A percentile compares a stretch with the other conserved stretches of the same genome.
phyloP scores from a whole-genome alignment of 2,113 vertebrate genomes.

The Clupea harengus region DNA sequence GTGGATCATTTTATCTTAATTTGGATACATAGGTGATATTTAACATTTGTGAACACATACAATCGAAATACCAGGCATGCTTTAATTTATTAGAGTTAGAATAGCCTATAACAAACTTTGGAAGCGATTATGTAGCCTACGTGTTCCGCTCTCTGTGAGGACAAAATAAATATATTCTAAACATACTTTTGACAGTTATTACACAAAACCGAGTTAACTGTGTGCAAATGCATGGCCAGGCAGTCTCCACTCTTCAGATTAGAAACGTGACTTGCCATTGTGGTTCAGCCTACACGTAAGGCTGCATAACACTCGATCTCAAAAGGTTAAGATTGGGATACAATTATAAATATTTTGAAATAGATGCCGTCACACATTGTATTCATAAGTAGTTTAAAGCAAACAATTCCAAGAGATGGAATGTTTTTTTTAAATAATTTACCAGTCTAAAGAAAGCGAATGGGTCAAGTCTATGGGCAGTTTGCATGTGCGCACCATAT shows the following conservation, averaged over 20 bases:
- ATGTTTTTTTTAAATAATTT: background rate
- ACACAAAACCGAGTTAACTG: background rate
- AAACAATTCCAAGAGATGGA: background rate
- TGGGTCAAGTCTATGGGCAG: background rate
- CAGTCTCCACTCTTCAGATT: background rate
- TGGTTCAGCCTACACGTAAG: background rate
- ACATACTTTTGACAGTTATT: background rate
- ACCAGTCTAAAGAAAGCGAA: background rate
- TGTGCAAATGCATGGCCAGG: background rate
- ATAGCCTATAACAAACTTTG: no score
- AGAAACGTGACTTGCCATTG: background rate
- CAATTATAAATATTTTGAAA: background rate
- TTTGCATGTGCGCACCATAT: background rate
- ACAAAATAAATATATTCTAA: background rate
- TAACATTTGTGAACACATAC: background rate
- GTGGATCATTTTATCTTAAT: background rate
- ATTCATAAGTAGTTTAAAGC: background rate
- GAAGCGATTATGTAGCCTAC: background rate
- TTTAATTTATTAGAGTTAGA: no score
- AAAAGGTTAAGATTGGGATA: background rate
- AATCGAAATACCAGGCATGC: background rate
- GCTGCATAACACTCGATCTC: background rate
- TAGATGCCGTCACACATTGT: background rate
- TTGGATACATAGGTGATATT: background rate
- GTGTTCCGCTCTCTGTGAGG: background rate